These are phyloP conservation scores for Druon quercuslanigerum DNA, from an alignment of 1,140 invertebrate species.

Conservation along the genomic window DNA sequence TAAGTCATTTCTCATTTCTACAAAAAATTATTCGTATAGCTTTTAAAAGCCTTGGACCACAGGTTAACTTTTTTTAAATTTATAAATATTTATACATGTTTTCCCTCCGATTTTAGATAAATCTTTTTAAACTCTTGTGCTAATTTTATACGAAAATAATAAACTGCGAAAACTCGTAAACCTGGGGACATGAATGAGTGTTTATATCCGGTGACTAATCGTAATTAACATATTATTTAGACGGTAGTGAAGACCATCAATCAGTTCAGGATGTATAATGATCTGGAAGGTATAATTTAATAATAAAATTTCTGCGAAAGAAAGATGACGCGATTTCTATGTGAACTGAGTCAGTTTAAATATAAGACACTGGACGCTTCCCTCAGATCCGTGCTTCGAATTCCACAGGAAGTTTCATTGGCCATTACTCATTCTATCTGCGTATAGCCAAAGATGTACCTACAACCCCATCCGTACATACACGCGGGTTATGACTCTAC, in stretches of 20 bases:
- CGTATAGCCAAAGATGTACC: constrained; percentile 57
- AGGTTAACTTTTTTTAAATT: no score
- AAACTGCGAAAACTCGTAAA: not conserved
- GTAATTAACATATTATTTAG: constrained; percentile 4
- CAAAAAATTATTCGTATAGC: no score
- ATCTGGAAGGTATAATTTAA: not conserved
- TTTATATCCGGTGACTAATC: constrained; percentile 17
- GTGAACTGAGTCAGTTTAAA: not conserved
- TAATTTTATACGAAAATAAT: not conserved
- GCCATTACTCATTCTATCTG: constrained; percentile 65
- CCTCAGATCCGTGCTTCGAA: constrained; percentile 56
- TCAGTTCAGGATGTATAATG: not conserved
- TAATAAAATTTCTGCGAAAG: not conserved
- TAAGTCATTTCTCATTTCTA: no score
- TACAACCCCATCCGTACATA: constrained; percentile 50
- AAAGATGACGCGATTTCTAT: not conserved
- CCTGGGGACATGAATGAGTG: not conserved
- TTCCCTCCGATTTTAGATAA: not conserved
- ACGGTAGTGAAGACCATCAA: not conserved
- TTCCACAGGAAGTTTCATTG: constrained; percentile 65
- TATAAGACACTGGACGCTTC: constrained; percentile 35
- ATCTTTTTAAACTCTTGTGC: constrained; percentile 7
- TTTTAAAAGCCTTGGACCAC: no score
- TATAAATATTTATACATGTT: no score
- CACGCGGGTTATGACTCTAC: constrained; percentile 42